Base-by-base conservation (phyloP, 37 sponge, comb jelly and placozoan genomes). In the Aplysina aerophoba region DNA sequence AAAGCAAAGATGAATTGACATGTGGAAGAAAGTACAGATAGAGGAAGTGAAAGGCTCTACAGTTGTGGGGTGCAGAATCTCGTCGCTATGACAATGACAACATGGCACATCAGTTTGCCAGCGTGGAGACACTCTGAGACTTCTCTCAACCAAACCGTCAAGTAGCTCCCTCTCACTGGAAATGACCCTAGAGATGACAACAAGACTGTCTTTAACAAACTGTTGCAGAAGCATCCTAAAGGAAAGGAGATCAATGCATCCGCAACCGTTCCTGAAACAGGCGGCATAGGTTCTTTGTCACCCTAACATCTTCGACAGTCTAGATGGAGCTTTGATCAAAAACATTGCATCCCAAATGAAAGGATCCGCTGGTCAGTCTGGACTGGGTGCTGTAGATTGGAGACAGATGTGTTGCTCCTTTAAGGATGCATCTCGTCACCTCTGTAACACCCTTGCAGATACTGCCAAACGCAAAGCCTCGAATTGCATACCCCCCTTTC, bases 371-470 rank as follows among this genome's bases (percentile, higher is more conserved):
- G 73, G 73, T 34, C 73, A 4, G 3, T 71, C 34, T 71, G 73
- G 73, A 35, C 33, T 71, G 21, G 73, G 16, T 71, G 37, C 73
- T 71, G 73, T 28, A 21, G 73, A 71, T 34, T 71, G 73, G 73
- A 71, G 73, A 71, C 73, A 71, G 73, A 71, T 71, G 73, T 71
- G 73, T 12, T 71, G 73, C 73, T 71, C 73, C 73, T 71, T 71
- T 34, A 71, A 71, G 37, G 73, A 71, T 36, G 73, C 73, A 35
- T 71, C 73, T 21, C 21, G 6, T 12, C 36, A 71, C 73, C 73
- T 71, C 36, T 71, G 73, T 33, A 71, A 71, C 37, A 34, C 37
- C 2, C 73, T 71, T 19, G 73, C 73, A 35, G 73, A 71, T 34
- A 71, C 73, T 31, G 73, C 73, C 73, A 71, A 35, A 34, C 37